phyloP scores from a whole-genome alignment of 2,888 invertebrate genomes.

The Scaptomyza tumidula region DNA sequence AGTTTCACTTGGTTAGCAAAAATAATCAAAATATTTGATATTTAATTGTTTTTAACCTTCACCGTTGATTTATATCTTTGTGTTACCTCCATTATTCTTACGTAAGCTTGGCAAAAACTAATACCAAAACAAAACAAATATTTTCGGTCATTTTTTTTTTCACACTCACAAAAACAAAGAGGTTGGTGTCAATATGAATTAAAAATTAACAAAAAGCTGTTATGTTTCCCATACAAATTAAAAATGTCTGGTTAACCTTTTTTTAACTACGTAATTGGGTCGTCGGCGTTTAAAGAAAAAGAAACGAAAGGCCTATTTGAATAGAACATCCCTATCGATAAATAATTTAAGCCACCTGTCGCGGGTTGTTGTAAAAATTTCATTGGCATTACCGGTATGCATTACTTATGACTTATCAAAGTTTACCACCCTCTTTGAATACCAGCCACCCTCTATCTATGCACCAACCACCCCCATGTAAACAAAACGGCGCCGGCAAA shows the following conservation, averaged over 20 bases:
- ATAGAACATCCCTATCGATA: not conserved
- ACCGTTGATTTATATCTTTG: not conserved
- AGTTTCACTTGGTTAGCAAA: too few relatives aligned
- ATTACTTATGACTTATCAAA: conserved; percentile 1
- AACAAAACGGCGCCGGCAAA: conserved; percentile 6
- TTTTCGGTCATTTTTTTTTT: conserved; percentile 3
- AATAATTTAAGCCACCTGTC: conserved; percentile 51
- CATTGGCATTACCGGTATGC: conserved; percentile 9
- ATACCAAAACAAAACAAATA: conserved; percentile 2
- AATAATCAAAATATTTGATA: not conserved
- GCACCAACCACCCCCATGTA: conserved; percentile 28
- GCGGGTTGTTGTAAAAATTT: not conserved
- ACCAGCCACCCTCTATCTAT: conserved; percentile 3
- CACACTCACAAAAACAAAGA: conserved; percentile 22
- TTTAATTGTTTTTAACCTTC: not conserved
- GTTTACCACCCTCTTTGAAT: conserved; percentile 5
- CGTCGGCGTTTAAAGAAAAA: not conserved
- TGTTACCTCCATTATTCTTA: not conserved
- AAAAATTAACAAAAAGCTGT: conserved; percentile 61
- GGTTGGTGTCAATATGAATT: conserved; percentile 37
- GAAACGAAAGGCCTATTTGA: not conserved
- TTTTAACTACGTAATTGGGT: conserved; percentile 19
- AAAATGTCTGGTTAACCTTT: conserved; percentile 14
- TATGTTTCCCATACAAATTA: conserved; percentile 35
- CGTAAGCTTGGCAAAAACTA: not conserved